A percentile compares a stretch with the other conserved stretches of the same genome.
These are phyloP conservation scores for Macrosteles quadrilineatus DNA, from an alignment of 1,140 invertebrate genomes.

Conservation along the genomic window DNA sequence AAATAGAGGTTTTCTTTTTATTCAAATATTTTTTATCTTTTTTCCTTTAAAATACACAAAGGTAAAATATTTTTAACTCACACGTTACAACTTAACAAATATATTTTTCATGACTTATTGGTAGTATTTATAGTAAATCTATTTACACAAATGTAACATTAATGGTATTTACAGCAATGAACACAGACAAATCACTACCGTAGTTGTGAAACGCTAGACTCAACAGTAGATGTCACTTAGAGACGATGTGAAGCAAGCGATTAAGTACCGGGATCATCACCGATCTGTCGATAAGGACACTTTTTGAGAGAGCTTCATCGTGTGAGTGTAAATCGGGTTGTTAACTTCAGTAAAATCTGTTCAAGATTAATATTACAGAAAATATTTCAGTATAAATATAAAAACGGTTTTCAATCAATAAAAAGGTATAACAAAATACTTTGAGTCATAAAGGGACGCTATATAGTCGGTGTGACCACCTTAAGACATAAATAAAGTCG, in stretches of 20 bases:
- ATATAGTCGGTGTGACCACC: no score
- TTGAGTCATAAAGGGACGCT: background rate
- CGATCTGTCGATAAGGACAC: slow-evolving; percentile 2
- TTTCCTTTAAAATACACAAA: slow-evolving; percentile 34
- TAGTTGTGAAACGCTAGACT: slow-evolving; percentile 12
- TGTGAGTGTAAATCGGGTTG: background rate
- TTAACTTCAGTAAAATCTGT: background rate
- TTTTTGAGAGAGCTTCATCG: slow-evolving; percentile 1
- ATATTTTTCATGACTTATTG: slow-evolving; percentile 33
- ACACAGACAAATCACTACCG: slow-evolving; percentile 38
- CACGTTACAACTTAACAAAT: slow-evolving; percentile 37
- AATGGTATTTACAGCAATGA: slow-evolving; percentile 34
- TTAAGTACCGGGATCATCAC: slow-evolving; percentile 1
- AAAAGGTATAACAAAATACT: background rate
- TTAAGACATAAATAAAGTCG: background rate
- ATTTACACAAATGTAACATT: slow-evolving; percentile 30
- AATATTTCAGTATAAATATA: background rate
- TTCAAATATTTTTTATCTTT: slow-evolving; percentile 35
- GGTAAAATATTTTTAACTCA: slow-evolving; percentile 35
- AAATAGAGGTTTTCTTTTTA: slow-evolving; percentile 34
- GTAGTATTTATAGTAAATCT: slow-evolving; percentile 26
- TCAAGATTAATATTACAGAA: no score
- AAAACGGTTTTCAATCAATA: background rate
- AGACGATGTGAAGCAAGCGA: background rate
- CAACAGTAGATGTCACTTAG: background rate